Evolutionary conservation across 2,797 vertebrate species (phyloP).

Genomic region (Sylvilagus floridanus): DNA sequence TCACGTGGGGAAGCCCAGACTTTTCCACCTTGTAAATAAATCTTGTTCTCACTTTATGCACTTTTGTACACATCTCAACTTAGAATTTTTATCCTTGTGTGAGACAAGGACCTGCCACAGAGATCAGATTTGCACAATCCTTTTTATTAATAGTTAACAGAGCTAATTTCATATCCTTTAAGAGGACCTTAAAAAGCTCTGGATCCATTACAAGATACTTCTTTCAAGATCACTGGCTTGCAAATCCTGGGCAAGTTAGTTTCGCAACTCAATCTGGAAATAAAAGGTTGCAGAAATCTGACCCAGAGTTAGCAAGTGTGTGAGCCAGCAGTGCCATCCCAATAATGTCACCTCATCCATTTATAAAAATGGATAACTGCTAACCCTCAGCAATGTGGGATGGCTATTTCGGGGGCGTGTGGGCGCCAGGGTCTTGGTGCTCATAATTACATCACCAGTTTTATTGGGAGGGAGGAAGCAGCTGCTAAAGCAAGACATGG

Average conservation of each 20-base stretch:
- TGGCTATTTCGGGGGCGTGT: not conserved
- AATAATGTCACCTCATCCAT: constrained; percentile 1
- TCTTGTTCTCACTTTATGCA: too few species aligned
- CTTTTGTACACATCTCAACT: too few species aligned
- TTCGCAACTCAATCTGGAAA: constrained; percentile 56
- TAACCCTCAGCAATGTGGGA: constrained; percentile 54
- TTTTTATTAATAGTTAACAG: constrained; percentile 42
- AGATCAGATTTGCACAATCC: not conserved
- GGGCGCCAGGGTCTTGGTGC: not conserved
- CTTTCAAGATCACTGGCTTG: constrained; percentile 68
- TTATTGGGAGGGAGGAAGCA: not conserved
- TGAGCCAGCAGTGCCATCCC: constrained; percentile 15
- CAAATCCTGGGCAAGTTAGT: constrained; percentile 50
- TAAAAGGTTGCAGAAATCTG: constrained; percentile 55
- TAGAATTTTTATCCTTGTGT: too few species aligned
- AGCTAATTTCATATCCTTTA: constrained; percentile 60
- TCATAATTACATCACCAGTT: constrained; percentile 25
- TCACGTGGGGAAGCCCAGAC: too few species aligned
- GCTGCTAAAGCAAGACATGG: not conserved
- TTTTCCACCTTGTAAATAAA: too few species aligned
- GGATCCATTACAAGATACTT: constrained; percentile 20
- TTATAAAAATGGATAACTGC: constrained; percentile 34
- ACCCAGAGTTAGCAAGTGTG: constrained; percentile 49
- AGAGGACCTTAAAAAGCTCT: constrained; percentile 48
- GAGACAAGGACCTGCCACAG: too few species aligned